Conservation (phyloP, 2,113 vertebrate species). For the Microcebus murinus region DNA sequence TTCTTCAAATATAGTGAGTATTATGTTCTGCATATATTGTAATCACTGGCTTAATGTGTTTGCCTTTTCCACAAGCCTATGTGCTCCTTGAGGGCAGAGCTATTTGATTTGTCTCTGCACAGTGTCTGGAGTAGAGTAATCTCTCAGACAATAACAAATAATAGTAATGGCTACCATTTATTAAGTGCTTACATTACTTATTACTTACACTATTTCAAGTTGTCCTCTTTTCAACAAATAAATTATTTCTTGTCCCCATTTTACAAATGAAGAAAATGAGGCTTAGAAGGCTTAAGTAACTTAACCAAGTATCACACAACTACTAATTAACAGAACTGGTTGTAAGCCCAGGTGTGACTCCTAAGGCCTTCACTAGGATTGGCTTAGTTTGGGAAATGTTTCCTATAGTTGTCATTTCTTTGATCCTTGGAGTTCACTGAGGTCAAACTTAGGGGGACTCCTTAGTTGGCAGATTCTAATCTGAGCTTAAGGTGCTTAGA, state of each 20-base stretch:
- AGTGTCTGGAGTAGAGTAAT: not conserved
- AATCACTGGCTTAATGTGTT: not conserved
- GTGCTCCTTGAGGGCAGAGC: not conserved
- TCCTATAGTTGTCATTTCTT: slow-evolving; percentile 23
- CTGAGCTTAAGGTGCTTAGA: slow-evolving; percentile 22
- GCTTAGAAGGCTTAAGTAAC: not conserved
- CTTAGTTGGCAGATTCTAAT: slow-evolving; percentile 51
- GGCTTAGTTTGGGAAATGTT: not conserved
- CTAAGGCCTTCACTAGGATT: not conserved
- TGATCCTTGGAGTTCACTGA: slow-evolving; percentile 24
- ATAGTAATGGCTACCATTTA: not conserved
- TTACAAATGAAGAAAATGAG: not conserved
- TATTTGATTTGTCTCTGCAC: not conserved
- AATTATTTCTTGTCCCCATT: not conserved
- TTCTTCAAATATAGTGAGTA: not conserved
- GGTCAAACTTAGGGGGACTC: not conserved
- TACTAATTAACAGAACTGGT: slow-evolving; percentile 45
- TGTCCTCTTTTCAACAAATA: not conserved
- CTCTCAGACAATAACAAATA: slow-evolving; percentile 14
- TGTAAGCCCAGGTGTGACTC: not conserved
- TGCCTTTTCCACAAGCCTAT: not conserved
- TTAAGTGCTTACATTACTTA: not conserved
- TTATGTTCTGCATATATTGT: not conserved
- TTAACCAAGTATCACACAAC: not conserved
- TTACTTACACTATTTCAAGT: not conserved